Conservation (phyloP, 2,113 vertebrate genomes). For the Zeus faber region DNA sequence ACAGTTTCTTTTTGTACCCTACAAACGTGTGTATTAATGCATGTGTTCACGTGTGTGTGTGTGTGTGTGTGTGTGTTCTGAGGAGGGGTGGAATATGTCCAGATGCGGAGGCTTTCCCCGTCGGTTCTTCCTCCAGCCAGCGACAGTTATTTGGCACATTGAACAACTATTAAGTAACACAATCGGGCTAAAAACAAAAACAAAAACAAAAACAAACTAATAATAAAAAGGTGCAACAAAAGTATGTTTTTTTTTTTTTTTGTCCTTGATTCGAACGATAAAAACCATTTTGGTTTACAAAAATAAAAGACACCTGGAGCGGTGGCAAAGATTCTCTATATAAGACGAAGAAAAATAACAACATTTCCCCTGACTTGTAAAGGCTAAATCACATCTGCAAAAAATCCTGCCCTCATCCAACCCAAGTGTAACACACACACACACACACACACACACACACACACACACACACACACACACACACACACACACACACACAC, state of each 20-base stretch:
- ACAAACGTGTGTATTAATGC: slow-evolving; percentile 15
- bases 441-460: no score
- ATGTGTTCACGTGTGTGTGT: neutral
- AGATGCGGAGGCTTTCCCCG: slow-evolving; percentile 37
- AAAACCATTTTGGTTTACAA: slow-evolving; percentile 72
- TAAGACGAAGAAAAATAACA: slow-evolving; percentile 57
- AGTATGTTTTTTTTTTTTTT: no score
- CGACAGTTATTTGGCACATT: slow-evolving; percentile 76
- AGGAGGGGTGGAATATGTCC: slow-evolving; percentile 16
- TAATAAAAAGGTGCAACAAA: slow-evolving; percentile 75
- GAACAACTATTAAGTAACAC: slow-evolving; percentile 65
- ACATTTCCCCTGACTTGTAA: slow-evolving; percentile 41
- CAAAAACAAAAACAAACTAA: neutral
- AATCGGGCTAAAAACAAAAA: slow-evolving; percentile 38
- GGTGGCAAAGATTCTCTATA: slow-evolving; percentile 54
- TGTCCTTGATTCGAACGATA: no score
- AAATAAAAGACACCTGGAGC: slow-evolving; percentile 63
- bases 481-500: no score
- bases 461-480: no score
- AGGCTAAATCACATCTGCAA: slow-evolving; percentile 38
- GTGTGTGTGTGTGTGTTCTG: neutral
- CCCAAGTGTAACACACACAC: slow-evolving; percentile 18
- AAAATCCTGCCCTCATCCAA: slow-evolving; percentile 2
- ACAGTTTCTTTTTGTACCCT: slow-evolving; percentile 66
- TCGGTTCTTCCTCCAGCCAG: slow-evolving; percentile 49